Base-by-base conservation (phyloP, 2,888 invertebrate species). In the Fragum fragum region DNA sequence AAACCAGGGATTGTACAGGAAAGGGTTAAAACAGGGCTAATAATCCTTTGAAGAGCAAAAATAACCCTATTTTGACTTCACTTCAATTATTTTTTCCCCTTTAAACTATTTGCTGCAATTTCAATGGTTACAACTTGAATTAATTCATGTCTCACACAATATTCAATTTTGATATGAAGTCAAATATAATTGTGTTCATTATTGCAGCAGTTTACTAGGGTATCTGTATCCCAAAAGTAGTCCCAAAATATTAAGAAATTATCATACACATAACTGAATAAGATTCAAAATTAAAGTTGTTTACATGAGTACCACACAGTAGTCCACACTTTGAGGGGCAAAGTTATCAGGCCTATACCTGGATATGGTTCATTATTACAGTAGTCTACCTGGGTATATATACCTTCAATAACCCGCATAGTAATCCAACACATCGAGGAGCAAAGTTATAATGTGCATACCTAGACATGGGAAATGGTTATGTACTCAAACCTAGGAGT, bases 401-500 rank as follows among this genome's bases (percentile, higher is more conserved):
- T 81, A 16, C 95, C 95, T 1, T 89, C 81, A 88, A 95, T n/a
- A n/a, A n/a, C n/a, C 89, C 81, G 87, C 95, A 95, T 3, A 90
- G 89, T 59, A 92, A 89, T 1, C 95, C 95, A 21, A 94, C 94
- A 89, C 94, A 94, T 36, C 88, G 95, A 94, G 92, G 95, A 78
- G 89, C 88, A 1, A 95, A 95, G 73, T 92, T 94, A 39, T 94
- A n/a, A n/a, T n/a, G n/a, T n/a, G 9, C 32, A 21, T 86, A 94
- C 94, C 91, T 85, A 93, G 92, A 85, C 94, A 94, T 16, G 87
- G 85, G 36, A 77, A 83, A 6, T 81, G 73, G 11, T 87, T 82
- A 83, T 94, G 6, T 87, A 76, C 52, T 86, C 83, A 0, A 84
- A 88, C 76, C 95, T 93, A 16, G 90, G 86, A 16, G 94, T 16